phyloP scores from a whole-genome alignment of 2,113 vertebrate species.

The Rhea pennata region DNA sequence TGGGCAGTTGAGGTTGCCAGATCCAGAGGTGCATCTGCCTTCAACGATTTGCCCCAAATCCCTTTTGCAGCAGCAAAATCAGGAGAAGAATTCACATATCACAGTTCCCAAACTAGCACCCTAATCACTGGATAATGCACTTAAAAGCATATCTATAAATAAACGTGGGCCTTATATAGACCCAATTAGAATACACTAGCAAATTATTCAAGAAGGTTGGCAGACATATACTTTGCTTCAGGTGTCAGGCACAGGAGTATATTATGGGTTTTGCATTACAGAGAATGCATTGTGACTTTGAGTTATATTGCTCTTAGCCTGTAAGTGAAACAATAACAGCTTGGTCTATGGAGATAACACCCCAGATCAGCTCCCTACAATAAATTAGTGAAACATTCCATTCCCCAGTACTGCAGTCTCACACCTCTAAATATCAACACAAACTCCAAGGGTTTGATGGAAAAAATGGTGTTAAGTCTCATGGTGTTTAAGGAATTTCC shows the following conservation, averaged over 20 bases:
- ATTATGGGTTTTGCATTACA: slow-evolving; percentile 18
- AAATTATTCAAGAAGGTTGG: slow-evolving; percentile 30
- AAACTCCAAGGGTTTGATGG: slow-evolving; percentile 73
- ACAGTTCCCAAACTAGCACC: fast-evolving
- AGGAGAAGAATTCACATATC: neutral
- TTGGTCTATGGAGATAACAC: slow-evolving; percentile 57
- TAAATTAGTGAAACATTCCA: slow-evolving; percentile 78
- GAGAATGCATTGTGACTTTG: slow-evolving; percentile 33
- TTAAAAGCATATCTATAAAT: slow-evolving; percentile 13
- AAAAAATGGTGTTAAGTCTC: slow-evolving; percentile 82
- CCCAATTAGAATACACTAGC: slow-evolving; percentile 31
- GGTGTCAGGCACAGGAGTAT: slow-evolving; percentile 39
- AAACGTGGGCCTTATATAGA: neutral
- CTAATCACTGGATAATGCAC: neutral
- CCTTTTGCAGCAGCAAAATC: neutral
- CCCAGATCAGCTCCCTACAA: slow-evolving; percentile 55
- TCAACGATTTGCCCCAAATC: neutral
- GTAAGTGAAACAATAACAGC: slow-evolving; percentile 57
- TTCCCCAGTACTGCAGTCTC: slow-evolving; percentile 60
- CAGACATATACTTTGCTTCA: slow-evolving; percentile 46
- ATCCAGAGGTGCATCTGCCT: neutral
- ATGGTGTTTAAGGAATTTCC: slow-evolving; percentile 83
- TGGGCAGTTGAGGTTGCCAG: neutral
- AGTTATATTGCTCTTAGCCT: slow-evolving; percentile 37
- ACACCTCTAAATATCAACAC: slow-evolving; percentile 78